These are phyloP conservation scores for Halocaridina rubra DNA, from an alignment of 2,888 invertebrate species.

Conservation along the genomic window DNA sequence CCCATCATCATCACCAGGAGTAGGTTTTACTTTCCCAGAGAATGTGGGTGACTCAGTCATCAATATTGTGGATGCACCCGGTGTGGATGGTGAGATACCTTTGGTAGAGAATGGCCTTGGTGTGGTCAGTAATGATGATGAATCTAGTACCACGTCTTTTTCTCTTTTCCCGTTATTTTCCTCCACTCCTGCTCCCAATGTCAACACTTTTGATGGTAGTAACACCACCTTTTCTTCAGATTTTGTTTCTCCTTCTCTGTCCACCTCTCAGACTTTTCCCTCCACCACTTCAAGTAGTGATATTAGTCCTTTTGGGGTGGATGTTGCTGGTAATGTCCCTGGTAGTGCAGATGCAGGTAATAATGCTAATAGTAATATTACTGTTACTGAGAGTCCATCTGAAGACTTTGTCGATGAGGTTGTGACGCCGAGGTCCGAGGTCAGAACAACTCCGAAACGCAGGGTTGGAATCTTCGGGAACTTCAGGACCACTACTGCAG, in stretches of 20 bases:
- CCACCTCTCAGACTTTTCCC: neutral
- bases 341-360: neutral
- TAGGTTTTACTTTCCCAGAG: neutral
- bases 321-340: too few species aligned
- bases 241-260: neutral
- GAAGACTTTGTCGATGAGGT: neutral
- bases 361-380: conserved; percentile 7
- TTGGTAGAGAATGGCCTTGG: conserved; percentile 32
- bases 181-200: neutral
- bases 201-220: neutral
- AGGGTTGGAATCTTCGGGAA: conserved; percentile 38
- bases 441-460: neutral
- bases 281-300: neutral
- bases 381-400: neutral
- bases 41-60: conserved; percentile 56
- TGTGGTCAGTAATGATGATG: neutral
- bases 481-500: conserved; percentile 12
- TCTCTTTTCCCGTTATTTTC: neutral
- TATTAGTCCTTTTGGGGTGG: too few species aligned
- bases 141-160: neutral
- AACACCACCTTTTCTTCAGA: neutral
- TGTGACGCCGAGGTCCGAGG: neutral
- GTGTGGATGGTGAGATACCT: neutral
- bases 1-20: too few species aligned
- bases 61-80: conserved; percentile 50